Base-by-base conservation (phyloP, 2,113 vertebrate species). In the Hippocampus barbouri region DNA sequence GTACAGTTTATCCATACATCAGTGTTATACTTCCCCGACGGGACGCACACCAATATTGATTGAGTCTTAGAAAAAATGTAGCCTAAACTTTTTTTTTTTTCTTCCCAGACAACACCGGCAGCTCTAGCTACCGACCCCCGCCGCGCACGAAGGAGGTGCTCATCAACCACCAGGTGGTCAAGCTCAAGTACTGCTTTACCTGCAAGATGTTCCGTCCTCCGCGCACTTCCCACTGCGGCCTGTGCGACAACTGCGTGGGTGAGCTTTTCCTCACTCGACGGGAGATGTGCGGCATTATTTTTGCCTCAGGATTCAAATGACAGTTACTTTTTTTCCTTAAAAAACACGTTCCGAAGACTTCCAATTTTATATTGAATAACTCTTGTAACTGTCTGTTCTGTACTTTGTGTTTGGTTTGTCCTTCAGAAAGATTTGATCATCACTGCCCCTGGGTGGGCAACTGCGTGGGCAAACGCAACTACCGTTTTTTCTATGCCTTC, bases 371-470 rank as follows among this genome's bases (percentile, higher is more conserved):
- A 6, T 38, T 38, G 34, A 38, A 38, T 38, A 38, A 38, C 34
- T 38, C 34, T 38, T 38, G 34, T 38, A 5, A 6, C 34, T 38
- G 34, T 38, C 5, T 38, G 34, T 38, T 7, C 34, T 38, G 34
- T 38, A 38, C 5, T 38, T 38, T 38, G 34, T 38, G 5, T 38
- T 45, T n/a, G 10, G 0, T 67, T 56, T 75, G 16, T 74, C 65
- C 64, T 49, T 25, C 91, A 98, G 97, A 98, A 81, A 91, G 96
- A 1, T 98, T 98, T 25, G 97, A 98, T 67, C 97, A 98, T 75
- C 97, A 98, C 88, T 98, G 97, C 78, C 97, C 97, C 16, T 98
- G 97, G 97, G 96, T 98, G 67, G 97, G 97, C 56, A 98, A 98
- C 93, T 98, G 97, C 8, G 96, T 98, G 45, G 97, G 97, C 64